These are phyloP conservation scores for Amblyopsis rosae DNA, from an alignment of 2,113 vertebrate species.

Conservation along the genomic window DNA sequence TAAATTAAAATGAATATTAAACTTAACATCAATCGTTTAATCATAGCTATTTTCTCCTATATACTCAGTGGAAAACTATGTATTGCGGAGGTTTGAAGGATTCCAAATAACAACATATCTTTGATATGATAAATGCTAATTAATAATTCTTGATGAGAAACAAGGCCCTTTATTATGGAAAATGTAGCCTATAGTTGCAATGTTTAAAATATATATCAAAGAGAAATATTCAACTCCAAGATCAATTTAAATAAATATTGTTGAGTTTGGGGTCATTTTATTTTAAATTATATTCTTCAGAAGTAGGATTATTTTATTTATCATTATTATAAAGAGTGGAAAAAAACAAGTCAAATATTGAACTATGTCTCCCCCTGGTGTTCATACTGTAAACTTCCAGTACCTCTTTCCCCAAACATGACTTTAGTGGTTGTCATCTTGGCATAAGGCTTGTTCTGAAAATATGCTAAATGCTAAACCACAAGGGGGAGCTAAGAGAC, in stretches of 20 bases:
- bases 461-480: slow-evolving; percentile 14
- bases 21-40: slow-evolving; percentile 40
- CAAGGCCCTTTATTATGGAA: neutral
- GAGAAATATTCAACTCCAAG: slow-evolving; percentile 23
- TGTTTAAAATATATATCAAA: too few relatives aligned
- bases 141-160: neutral
- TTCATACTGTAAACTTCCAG: slow-evolving; percentile 19
- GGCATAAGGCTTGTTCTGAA: slow-evolving; percentile 27
- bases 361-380: slow-evolving; percentile 57
- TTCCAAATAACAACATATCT: slow-evolving; percentile 46
- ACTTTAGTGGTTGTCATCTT: slow-evolving; percentile 29
- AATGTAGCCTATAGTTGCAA: neutral
- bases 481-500: neutral
- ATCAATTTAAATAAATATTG: slow-evolving; percentile 21
- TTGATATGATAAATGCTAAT: neutral
- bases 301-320: neutral
- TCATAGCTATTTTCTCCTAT: slow-evolving; percentile 73
- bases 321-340: neutral
- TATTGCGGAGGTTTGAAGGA: slow-evolving; percentile 68
- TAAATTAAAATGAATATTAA: slow-evolving; percentile 48
- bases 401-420: slow-evolving; percentile 32
- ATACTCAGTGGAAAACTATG: slow-evolving; percentile 44
- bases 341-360: neutral
- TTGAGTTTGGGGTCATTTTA: too few relatives aligned
- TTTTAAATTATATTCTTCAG: too few relatives aligned